phyloP scores from a whole-genome alignment of 2,888 invertebrate species.

The Philereme transversata region DNA sequence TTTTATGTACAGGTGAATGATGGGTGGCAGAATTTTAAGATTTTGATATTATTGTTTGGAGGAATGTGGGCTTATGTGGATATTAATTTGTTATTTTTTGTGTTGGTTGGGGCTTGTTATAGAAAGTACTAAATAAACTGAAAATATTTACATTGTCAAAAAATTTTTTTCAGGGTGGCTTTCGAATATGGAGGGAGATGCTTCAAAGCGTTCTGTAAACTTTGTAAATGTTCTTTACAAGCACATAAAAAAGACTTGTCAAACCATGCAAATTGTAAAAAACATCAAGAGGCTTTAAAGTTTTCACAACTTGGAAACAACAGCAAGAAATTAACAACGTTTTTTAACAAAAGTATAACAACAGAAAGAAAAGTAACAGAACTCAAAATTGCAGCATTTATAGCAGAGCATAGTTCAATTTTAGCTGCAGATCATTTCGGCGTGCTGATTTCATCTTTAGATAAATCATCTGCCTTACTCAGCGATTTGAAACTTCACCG shows the following conservation, averaged over 20 bases:
- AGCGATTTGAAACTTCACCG: too few species aligned
- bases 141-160: too few species aligned
- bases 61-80: too few species aligned
- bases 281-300: not conserved
- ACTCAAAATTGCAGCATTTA: not conserved
- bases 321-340: not conserved
- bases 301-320: not conserved
- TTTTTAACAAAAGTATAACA: not conserved
- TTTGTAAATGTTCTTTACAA: not conserved
- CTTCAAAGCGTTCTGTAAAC: not conserved
- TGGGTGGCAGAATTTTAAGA: too few species aligned
- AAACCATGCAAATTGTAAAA: not conserved
- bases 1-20: too few species aligned
- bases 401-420: not conserved
- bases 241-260: conserved; percentile 1
- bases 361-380: not conserved
- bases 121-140: too few species aligned
- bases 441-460: too few species aligned
- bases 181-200: not conserved
- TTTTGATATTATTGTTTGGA: too few species aligned
- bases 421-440: too few species aligned
- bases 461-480: too few species aligned
- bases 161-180: not conserved
- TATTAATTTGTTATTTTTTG: too few species aligned
- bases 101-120: too few species aligned